Evolutionary conservation across 2,888 invertebrate genomes (phyloP).

Genomic region (Anoplius nigerrimus): DNA sequence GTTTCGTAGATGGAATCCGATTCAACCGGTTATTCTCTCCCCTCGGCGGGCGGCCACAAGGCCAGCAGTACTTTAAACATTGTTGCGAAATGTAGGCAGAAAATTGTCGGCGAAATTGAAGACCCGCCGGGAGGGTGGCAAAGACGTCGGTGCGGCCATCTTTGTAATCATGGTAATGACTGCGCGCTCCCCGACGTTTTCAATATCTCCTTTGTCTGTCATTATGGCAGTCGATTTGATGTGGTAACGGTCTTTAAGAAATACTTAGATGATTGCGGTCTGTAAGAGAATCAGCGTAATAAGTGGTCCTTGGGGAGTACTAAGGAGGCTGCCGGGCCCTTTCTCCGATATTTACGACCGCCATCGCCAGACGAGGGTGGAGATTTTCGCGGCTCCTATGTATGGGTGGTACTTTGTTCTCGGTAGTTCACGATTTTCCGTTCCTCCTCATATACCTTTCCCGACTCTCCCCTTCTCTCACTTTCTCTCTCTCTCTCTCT

Average conservation of each 20-base stretch:
- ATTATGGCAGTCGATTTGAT: conserved; percentile 56
- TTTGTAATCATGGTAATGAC: conserved; percentile 33
- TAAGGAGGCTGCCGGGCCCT: conserved; percentile 59
- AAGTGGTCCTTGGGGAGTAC: conserved; percentile 70
- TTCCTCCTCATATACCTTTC: neutral
- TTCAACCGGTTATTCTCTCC: too few relatives aligned
- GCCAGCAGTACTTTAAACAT: neutral
- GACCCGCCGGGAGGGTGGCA: too few relatives aligned
- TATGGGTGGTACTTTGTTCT: conserved; percentile 25
- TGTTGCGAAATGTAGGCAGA: neutral
- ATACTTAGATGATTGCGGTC: conserved; percentile 72
- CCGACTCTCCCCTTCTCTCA: neutral
- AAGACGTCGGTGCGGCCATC: conserved; percentile 4
- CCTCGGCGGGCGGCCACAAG: too few relatives aligned
- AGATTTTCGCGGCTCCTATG: conserved; percentile 58
- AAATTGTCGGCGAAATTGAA: conserved; percentile 2
- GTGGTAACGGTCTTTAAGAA: conserved; percentile 62
- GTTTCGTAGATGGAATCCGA: too few relatives aligned
- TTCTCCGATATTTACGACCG: conserved; percentile 72
- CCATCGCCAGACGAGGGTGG: conserved; percentile 65
- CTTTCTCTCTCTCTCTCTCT: neutral
- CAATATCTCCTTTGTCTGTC: conserved; percentile 33
- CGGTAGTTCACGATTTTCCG: conserved; percentile 14
- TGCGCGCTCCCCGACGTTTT: conserved; percentile 13
- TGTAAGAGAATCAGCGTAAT: conserved; percentile 70